These are phyloP conservation scores for Lutjanus campechanus DNA, from an alignment of 2,797 vertebrate species.

Conservation along the genomic window DNA sequence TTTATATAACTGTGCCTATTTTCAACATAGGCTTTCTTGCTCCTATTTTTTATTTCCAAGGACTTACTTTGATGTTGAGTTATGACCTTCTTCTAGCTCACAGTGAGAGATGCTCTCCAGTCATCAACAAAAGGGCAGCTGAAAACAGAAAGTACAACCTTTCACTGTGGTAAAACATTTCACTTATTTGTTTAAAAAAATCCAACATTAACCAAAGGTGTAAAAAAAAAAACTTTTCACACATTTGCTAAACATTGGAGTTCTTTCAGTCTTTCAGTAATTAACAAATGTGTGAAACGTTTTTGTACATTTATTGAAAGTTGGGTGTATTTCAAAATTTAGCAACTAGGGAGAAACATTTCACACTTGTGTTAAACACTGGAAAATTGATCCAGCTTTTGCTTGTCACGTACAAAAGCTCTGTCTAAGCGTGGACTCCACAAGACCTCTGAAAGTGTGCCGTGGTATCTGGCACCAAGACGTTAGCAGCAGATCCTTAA, in stretches of 20 bases:
- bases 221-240: conserved; percentile 3
- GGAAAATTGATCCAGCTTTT: conserved; percentile 7
- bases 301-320: not conserved
- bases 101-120: not conserved
- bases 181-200: not conserved
- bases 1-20: not conserved
- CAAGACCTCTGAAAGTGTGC: no score
- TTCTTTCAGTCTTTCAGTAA: conserved; percentile 16
- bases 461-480: no score
- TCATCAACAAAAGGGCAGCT: not conserved
- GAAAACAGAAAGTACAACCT: not conserved
- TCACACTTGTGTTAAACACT: conserved; percentile 17
- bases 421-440: no score
- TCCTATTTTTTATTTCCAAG: not conserved
- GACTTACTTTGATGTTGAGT: not conserved
- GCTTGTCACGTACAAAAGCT: no score
- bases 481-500: no score
- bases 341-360: not conserved
- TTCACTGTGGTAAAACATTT: not conserved
- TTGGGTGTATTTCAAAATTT: not conserved
- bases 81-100: not conserved
- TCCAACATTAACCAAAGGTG: not conserved
- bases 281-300: conserved; percentile 21
- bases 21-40: not conserved
- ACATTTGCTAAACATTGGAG: conserved; percentile 25